A percentile compares a stretch with the other conserved stretches of the same genome.
phyloP scores from a whole-genome alignment of 2,113 vertebrate genomes.

The Melierax canorus region DNA sequence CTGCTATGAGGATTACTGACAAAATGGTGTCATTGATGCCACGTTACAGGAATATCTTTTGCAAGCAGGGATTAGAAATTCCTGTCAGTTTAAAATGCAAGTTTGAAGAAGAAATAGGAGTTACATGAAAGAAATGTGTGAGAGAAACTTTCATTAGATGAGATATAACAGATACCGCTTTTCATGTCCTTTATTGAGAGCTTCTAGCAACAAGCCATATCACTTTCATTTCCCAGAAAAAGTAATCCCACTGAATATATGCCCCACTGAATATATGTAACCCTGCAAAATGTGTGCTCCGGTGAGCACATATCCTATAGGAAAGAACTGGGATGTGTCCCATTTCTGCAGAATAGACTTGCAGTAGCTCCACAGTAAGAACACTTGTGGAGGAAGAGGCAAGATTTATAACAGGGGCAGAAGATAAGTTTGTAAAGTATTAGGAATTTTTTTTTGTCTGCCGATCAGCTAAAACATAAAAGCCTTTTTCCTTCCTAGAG shows the following conservation, averaged over 20 bases:
- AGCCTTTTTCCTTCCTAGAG: background rate
- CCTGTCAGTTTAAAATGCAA: background rate
- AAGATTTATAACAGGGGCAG: background rate
- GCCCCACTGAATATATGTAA: background rate
- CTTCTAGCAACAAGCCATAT: background rate
- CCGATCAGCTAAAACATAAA: background rate
- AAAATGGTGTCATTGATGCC: background rate
- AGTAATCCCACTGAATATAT: background rate
- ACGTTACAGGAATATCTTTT: background rate
- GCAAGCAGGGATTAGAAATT: background rate
- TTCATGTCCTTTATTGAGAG: background rate
- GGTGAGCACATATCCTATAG: background rate
- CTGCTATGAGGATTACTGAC: background rate
- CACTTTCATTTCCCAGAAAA: background rate
- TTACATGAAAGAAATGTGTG: background rate
- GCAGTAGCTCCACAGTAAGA: background rate
- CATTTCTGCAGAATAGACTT: background rate
- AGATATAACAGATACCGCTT: background rate
- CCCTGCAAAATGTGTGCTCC: accelerated
- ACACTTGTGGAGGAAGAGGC: background rate
- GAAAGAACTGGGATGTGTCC: background rate
- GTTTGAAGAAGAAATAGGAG: background rate
- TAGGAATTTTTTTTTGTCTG: background rate
- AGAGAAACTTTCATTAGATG: background rate
- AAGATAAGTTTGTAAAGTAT: background rate